A percentile compares a stretch with the other conserved stretches of the same genome.
Evolutionary conservation across 2,797 vertebrate species (phyloP).

Genomic region (Pitangus sulphuratus): DNA sequence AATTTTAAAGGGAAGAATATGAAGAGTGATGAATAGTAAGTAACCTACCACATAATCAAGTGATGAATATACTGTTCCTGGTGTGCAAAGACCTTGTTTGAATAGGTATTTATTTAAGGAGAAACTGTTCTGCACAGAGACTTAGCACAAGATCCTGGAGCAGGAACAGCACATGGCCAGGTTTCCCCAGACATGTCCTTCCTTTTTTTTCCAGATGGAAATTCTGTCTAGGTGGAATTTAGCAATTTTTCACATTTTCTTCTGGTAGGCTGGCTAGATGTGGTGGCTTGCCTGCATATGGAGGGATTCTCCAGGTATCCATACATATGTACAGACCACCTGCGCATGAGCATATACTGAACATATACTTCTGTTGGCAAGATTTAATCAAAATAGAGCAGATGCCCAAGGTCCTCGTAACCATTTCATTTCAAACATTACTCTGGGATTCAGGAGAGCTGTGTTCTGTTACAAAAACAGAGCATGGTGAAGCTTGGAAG

Average conservation of each 20-base stretch:
- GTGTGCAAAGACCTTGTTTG: background rate
- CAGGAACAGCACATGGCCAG: background rate
- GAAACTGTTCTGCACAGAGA: background rate
- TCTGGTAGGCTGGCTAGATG: background rate
- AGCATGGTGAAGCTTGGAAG: background rate
- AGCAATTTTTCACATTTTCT: background rate
- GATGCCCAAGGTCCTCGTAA: background rate
- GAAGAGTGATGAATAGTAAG: background rate
- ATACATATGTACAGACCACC: background rate
- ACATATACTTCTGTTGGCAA: background rate
- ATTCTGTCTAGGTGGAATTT: constrained; percentile 33
- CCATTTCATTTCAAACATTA: background rate
- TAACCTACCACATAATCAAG: background rate
- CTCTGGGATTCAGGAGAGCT: background rate
- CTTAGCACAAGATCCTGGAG: background rate
- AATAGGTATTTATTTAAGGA: background rate
- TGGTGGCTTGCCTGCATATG: background rate
- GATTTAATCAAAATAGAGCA: background rate
- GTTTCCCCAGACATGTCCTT: constrained; percentile 22
- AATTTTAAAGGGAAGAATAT: background rate
- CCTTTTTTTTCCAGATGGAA: constrained; percentile 39
- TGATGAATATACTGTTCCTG: background rate
- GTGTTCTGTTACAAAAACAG: background rate
- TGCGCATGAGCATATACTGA: background rate
- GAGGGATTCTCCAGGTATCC: background rate